Evolutionary conservation across 1,140 invertebrate species (phyloP), one percentile per base, ranked within the genome.

Genomic region (Pteromalus puparum): DNA sequence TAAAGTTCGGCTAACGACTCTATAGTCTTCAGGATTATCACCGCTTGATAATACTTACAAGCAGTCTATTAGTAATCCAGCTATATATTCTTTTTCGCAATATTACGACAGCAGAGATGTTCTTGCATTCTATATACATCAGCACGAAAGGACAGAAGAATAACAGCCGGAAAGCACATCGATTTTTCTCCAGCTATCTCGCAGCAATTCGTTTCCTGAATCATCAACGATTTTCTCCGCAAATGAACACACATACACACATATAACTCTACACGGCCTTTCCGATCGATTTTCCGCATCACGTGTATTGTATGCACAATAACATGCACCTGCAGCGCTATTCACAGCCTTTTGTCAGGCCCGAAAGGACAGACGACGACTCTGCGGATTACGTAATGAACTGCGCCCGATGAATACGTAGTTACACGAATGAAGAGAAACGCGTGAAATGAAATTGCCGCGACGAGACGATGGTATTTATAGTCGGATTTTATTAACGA

Each of bases 191-290:
- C 30, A 34, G 30, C 30, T 34, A 34, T 34, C 30, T 34, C 30
- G 30, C 46, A 48, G 46, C 46, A 4, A 9, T 5, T 21, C 38
- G 30, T 26, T 26, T 13, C 21, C 24, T 0, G 42, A 77, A 48
- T 77, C 48, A 28, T 77, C 75, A 61, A 53, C 74, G 42, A 76
- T 76, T 76, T 76, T 76, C 74, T 76, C 42, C 21, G 10, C 26
- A n/a, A 24, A 75, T 48, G 74, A 21, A 13, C 46, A 1, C 46
- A 18, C 4, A 48, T 13, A 13, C 46, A 1, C 46, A 18, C 4
- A 48, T 13, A 3, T 2, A 15, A 18, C 53, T 61, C 6, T 6
- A 26, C 4, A 13, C 13, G 75, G 15, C 24, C n/a, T 61, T 61
- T 30, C 3, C 24, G 18, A 77, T 77, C 46, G 53, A 79, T 79